Base-by-base conservation (phyloP, 2,888 invertebrate genomes). In the Andrena minutula region DNA sequence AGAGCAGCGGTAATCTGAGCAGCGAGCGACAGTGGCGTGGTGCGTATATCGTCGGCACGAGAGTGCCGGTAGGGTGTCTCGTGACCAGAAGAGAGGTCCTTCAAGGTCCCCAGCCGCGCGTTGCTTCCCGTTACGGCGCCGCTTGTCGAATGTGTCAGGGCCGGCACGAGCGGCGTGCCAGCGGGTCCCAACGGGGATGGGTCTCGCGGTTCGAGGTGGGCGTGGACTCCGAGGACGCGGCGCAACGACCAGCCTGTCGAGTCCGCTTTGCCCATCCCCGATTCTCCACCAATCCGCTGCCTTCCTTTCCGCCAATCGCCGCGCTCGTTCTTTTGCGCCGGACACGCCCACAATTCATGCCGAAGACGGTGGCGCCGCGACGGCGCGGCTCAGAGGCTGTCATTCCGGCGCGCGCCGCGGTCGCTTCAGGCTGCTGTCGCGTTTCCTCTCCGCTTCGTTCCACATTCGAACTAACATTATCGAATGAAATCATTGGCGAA, bases 61-160 rank as follows among this genome's bases (percentile, higher is more conserved):
- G 79, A 77, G 87, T 79, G 87, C 86, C 84, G 78, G 80, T 65
- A 86, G 84, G 86, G 85, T 87, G 85, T 87, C 86, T 79, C 85
- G 87, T 87, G 89, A 86, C 89, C 86, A 87, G 86, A 89, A 84
- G 86, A 86, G 90, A 89, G 88, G 89, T 88, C 89, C 87, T 87
- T 88, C 90, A 88, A 92, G 91, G 93, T 93, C 94, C 93, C 93
- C 87, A 93, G 93, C 91, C 93, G 93, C 93, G 92, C 94, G 93
- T 93, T 94, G 93, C 92, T 93, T 93, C 93, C 93, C 93, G 94
- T 94, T 94, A 94, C 94, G 93, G 92, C 93, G 93, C 93, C 93
- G 93, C 93, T 94, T 93, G 94, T 94, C 93, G 94, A 94, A 93
- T 94, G 94, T 94, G 93, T 94, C 93, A 94, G 93, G 92, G 92